Percentiles rank a stretch among this genome's conserved stretches.
These are phyloP conservation scores for Strix uralensis DNA, from an alignment of 2,113 vertebrate genomes.

Conservation along the genomic window DNA sequence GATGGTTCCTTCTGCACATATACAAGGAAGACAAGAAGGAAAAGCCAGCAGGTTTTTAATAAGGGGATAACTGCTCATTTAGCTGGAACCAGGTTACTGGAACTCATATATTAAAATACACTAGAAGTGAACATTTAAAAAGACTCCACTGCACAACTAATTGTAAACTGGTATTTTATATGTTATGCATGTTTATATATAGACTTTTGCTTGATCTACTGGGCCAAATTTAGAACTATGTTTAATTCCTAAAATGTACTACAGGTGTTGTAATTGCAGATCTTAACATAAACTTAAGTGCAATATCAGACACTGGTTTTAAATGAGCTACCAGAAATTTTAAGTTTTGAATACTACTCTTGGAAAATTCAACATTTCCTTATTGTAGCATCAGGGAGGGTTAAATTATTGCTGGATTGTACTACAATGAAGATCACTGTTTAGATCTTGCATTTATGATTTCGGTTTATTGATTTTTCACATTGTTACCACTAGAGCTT, in stretches of 20 bases:
- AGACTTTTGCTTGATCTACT: neutral
- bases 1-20: neutral
- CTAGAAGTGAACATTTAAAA: neutral
- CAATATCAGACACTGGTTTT: neutral
- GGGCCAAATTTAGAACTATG: neutral
- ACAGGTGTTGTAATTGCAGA: neutral
- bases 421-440: neutral
- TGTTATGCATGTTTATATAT: neutral
- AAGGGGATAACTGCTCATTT: neutral
- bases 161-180: neutral
- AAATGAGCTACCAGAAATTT: neutral
- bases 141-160: neutral
- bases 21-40: neutral
- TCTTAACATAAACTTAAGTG: neutral
- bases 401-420: neutral
- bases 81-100: neutral
- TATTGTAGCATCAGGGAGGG: neutral
- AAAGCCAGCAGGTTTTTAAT: neutral
- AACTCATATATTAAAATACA: neutral
- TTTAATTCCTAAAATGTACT: neutral
- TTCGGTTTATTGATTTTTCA: slow-evolving; percentile 36
- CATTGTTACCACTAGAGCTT: slow-evolving; percentile 51
- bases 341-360: neutral
- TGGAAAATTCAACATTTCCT: neutral
- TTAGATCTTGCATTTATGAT: neutral